phyloP scores from a whole-genome alignment of 2,888 invertebrate species.

The Hermodice carunculata region DNA sequence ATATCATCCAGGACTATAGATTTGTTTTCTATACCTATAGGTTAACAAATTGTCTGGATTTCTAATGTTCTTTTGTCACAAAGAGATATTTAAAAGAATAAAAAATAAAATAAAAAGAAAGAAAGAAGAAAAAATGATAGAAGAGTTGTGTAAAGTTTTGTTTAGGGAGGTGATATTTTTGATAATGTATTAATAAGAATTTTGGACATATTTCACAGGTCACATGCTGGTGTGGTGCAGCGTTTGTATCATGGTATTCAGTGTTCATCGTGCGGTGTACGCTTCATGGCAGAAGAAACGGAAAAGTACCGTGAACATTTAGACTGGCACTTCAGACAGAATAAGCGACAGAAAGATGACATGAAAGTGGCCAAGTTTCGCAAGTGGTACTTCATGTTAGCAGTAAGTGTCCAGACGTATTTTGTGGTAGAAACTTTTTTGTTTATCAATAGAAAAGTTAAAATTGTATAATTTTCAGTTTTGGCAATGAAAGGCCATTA shows the following conservation, averaged over 20 bases:
- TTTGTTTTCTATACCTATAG: too few species aligned
- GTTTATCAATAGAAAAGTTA: neutral
- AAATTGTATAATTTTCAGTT: too few species aligned
- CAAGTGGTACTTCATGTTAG: conserved; percentile 88
- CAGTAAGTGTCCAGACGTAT: too few species aligned
- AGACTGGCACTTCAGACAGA: conserved; percentile 97
- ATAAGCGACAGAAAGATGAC: conserved; percentile 88
- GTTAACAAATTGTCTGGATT: too few species aligned
- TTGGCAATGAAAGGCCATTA: too few species aligned
- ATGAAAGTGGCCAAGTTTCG: conserved; percentile 83
- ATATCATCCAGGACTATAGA: too few species aligned
- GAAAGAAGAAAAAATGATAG: too few species aligned
- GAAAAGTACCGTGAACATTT: conserved; percentile 91
- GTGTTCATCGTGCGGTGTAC: conserved; percentile 95
- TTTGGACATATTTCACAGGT: conserved; percentile 71
- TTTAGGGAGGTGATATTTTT: too few species aligned
- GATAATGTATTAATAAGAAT: neutral
- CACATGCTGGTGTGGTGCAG: conserved; percentile 80
- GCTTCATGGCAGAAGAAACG: conserved; percentile 86
- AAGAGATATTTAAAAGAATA: too few species aligned
- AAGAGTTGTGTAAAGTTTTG: too few species aligned
- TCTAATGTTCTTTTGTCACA: too few species aligned
- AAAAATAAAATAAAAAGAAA: too few species aligned
- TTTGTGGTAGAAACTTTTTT: neutral
- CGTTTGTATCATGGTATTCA: conserved; percentile 87